Evolutionary conservation across 2,113 vertebrate species (phyloP).

Genomic region (Poeciliopsis prolifica): DNA sequence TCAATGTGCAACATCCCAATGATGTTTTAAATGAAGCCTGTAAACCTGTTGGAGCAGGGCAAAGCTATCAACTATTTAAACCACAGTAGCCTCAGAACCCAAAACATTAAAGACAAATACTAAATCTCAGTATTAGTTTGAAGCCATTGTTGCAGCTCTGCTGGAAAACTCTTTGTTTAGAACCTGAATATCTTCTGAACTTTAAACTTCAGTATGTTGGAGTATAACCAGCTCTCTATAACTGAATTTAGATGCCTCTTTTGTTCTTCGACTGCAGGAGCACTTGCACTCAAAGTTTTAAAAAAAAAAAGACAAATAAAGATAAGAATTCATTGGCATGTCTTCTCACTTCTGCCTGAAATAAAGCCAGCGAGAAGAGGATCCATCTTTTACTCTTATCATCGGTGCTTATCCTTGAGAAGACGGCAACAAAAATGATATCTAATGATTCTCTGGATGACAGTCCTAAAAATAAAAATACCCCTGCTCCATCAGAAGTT

Average conservation of each 20-base stretch:
- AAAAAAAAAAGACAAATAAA: conserved; percentile 21
- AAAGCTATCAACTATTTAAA: conserved; percentile 61
- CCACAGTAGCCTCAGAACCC: conserved; percentile 49
- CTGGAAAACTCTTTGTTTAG: neutral
- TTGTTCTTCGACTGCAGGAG: conserved; percentile 5
- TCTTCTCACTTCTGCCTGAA: conserved; percentile 20
- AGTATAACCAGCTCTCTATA: neutral
- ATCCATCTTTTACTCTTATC: conserved; percentile 22
- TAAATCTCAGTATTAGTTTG: conserved; percentile 53
- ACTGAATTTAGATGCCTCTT: conserved; percentile 16
- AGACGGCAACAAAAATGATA: conserved; percentile 33
- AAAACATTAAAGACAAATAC: conserved; percentile 61
- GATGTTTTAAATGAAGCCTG: conserved; percentile 42
- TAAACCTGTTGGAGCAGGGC: conserved; percentile 42
- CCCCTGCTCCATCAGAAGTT: conserved; percentile 15
- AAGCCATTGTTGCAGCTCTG: conserved; percentile 26
- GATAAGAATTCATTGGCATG: conserved; percentile 12
- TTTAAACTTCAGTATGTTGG: neutral
- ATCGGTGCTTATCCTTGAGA: conserved; percentile 40
- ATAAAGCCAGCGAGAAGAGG: conserved; percentile 14
- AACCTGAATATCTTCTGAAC: neutral
- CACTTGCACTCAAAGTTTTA: neutral
- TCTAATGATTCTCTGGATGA: conserved; percentile 42
- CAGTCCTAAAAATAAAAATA: conserved; percentile 30
- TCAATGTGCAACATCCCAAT: conserved; percentile 32